Evolutionary conservation across 2,113 vertebrate species (phyloP), one percentile per base, ranked within the genome.

Genomic region (Cyanoramphus novaezelandiae): DNA sequence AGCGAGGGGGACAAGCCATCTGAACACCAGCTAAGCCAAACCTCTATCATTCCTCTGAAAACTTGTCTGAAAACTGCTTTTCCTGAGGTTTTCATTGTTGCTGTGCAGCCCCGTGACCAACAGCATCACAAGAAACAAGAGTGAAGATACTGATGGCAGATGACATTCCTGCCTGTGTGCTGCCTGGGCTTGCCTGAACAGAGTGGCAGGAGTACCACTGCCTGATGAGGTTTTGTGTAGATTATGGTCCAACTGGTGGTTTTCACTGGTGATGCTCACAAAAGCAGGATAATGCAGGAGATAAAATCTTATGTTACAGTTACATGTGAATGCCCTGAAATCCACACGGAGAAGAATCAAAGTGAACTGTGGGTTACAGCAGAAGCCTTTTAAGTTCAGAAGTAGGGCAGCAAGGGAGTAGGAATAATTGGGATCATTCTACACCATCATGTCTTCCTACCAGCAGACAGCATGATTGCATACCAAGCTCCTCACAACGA

Each of bases 331-430:
- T 75, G 35, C 24, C 23, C 75, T 46, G 50, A 92, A 87, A 92
- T 39, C 28, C 76, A 72, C 43, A 50, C 8, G 46, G 77, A 84
- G 76, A 46, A 78, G 83, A 84, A 91, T 81, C 86, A 65, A 78
- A 94, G 65, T n/a, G 81, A 95, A 85, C 70, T 8, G 55, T 60
- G 44, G 52, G 49, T 91, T 93, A 64, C 23, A 82, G 82, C 70
- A 79, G 84, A 79, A 87, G 78, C 67, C 86, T 96, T 95, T 95
- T 79, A 53, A 77, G 57, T 94, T 95, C 90, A 80, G 91, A 80
- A 81, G 44, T 17, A 79, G 47, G 70, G 72, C 39, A 79, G 76
- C 70, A 86, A 94, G 87, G 55, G 74, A 86, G 64, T 50, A 91
- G 63, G 70, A 91, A 69, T 60, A 93, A 88, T 65, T 90, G 80